Evolutionary conservation across 2,888 invertebrate genomes (phyloP), one percentile per base, ranked within the genome.

Genomic region (Chrysomela aeneicollis): DNA sequence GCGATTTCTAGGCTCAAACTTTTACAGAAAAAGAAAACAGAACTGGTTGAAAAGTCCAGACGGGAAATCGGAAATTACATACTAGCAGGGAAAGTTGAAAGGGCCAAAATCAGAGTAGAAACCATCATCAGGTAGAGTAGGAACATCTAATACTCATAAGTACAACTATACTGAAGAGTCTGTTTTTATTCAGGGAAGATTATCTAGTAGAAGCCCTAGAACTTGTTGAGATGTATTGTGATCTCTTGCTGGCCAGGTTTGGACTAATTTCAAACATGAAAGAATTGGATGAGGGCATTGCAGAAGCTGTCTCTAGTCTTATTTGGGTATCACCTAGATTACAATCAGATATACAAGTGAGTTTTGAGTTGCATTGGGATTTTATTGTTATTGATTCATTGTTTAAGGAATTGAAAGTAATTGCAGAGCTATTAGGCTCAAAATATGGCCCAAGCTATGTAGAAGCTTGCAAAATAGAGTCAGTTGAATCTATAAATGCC

Each of bases 161-260:
- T 37, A 22, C 49, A 26, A 6, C 26, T 26, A 49, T 59, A 49
- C 8, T 61, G 32, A 54, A 10, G 18, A 17, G 15, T 32, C 17
- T 22, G 21, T 22, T 35, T 35, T 46, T 30, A 70, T 83, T n/a
- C 76, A 90, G 99, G 51, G 98, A 98, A 84, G 99, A 99, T 84
- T 99, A 99, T 82, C 87, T 98, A 84, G 98, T 99, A 2, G 99
- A 99, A 84, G 98, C 98, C 0, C 96, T 98, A 93, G 99, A 99
- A 85, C 88, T 99, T 64, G 89, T 99, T 0, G 99, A 99, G 85
- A 98, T 99, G 97, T 99, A 97, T 81, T 98, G 99, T 84, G 99
- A 99, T 84, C 85, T 99, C 58, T 83, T 99, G 50, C 83, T 99
- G 59, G 98, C 99, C 0, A 88, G 99, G 76, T 98, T 98, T 84